Conservation (phyloP, 2,888 invertebrate genomes). For the Elmis aenea region DNA sequence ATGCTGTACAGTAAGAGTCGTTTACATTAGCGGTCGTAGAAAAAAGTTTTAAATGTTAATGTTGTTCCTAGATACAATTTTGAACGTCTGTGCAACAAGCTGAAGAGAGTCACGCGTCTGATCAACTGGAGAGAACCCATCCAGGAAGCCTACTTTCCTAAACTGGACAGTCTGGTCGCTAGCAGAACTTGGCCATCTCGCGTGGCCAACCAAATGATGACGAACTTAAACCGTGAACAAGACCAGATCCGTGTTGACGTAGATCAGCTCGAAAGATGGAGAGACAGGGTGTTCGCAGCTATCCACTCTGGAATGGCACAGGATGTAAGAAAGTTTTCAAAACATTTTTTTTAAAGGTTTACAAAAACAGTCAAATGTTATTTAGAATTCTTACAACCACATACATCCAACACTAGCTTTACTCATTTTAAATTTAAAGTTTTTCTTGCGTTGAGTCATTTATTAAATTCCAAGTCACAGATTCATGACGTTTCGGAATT, state of each 20-base stretch:
- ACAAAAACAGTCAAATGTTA: too few relatives aligned
- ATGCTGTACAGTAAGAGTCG: too few relatives aligned
- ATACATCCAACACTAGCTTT: too few relatives aligned
- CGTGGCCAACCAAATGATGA: slow-evolving; percentile 51
- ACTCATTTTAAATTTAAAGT: too few relatives aligned
- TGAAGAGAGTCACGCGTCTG: slow-evolving; percentile 58
- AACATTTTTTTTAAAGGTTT: too few relatives aligned
- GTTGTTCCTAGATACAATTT: slow-evolving; percentile 64
- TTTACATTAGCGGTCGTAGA: too few relatives aligned
- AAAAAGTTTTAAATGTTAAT: too few relatives aligned
- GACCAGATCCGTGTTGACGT: slow-evolving; percentile 65
- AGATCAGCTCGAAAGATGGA: slow-evolving; percentile 67
- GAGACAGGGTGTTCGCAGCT: slow-evolving; percentile 65
- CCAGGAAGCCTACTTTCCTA: slow-evolving; percentile 70
- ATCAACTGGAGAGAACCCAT: slow-evolving; percentile 65
- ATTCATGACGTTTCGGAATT: too few relatives aligned
- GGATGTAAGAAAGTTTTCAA: too few relatives aligned
- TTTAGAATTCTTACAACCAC: too few relatives aligned
- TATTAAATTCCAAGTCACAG: too few relatives aligned
- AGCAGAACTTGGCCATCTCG: slow-evolving; percentile 72
- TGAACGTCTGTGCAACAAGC: slow-evolving; percentile 69
- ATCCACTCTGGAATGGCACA: slow-evolving; percentile 59
- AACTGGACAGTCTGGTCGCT: slow-evolving; percentile 66
- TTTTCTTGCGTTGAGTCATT: too few relatives aligned
- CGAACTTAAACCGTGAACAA: slow-evolving; percentile 61